These are phyloP conservation scores for Sarcophilus harrisii DNA, from an alignment of 2,797 vertebrate genomes.

Conservation along the genomic window DNA sequence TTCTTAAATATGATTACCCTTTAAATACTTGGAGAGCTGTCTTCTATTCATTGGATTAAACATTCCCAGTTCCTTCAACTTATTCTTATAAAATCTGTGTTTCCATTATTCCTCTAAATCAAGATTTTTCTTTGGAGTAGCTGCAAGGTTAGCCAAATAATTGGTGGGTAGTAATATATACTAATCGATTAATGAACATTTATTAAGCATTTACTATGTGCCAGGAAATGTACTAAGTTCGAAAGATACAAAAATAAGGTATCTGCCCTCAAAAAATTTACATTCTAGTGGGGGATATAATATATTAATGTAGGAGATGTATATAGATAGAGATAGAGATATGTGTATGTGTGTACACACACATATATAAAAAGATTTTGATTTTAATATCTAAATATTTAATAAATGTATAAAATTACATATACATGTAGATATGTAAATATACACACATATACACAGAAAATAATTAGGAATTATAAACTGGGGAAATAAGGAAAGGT, in stretches of 20 bases:
- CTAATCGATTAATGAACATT: background rate
- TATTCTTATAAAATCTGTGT: background rate
- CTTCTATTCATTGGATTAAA: background rate
- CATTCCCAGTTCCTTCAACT: background rate
- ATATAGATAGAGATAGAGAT: too few relatives aligned
- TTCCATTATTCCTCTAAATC: background rate
- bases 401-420: too few relatives aligned
- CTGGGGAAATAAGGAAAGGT: background rate
- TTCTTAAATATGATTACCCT: too few relatives aligned
- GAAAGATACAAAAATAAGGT: too few relatives aligned
- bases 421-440: too few relatives aligned
- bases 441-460: too few relatives aligned
- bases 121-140: background rate
- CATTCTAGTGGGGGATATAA: background rate
- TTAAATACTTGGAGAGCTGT: too few relatives aligned
- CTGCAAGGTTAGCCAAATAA: background rate
- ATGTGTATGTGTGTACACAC: too few relatives aligned
- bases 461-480: background rate
- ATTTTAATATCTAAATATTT: too few relatives aligned
- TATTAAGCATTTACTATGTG: background rate
- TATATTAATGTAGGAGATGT: background rate
- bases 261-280: background rate
- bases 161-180: background rate
- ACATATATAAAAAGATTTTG: too few relatives aligned
- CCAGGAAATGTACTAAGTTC: background rate